Evolutionary conservation across 2,113 vertebrate genomes (phyloP).

Genomic region (Geococcyx californianus): DNA sequence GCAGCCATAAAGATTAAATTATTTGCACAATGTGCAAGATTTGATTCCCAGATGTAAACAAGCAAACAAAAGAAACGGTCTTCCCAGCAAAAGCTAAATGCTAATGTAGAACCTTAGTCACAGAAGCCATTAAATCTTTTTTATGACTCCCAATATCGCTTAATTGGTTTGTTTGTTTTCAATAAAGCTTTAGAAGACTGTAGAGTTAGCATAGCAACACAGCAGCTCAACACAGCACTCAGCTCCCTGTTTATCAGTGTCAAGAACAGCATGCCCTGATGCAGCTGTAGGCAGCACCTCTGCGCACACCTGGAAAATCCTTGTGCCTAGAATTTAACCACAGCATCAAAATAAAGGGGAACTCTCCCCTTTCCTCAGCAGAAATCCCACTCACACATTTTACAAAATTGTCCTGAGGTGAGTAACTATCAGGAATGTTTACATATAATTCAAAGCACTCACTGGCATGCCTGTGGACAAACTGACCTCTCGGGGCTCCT

Average conservation of each 20-base stretch:
- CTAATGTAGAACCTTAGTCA: background rate
- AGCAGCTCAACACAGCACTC: background rate
- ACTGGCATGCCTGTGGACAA: background rate
- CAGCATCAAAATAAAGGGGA: background rate
- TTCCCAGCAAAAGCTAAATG: background rate
- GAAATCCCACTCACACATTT: background rate
- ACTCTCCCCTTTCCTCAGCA: background rate
- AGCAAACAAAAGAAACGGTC: background rate
- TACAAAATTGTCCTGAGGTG: background rate
- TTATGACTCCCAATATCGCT: conserved; percentile 52
- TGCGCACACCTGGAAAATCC: background rate
- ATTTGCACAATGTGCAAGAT: conserved; percentile 32
- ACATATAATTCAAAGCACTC: background rate
- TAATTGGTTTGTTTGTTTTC: conserved; percentile 59
- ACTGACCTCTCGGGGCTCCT: background rate
- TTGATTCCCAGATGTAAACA: conserved; percentile 43
- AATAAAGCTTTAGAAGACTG: conserved; percentile 27
- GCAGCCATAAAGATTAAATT: conserved; percentile 52
- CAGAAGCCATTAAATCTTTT: conserved; percentile 37
- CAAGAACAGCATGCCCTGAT: background rate
- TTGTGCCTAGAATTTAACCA: background rate
- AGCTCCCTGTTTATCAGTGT: background rate
- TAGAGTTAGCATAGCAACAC: background rate
- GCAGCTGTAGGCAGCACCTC: background rate
- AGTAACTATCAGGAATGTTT: background rate